Conservation (phyloP, 2,888 invertebrate genomes). For the Epinotia bilunana region DNA sequence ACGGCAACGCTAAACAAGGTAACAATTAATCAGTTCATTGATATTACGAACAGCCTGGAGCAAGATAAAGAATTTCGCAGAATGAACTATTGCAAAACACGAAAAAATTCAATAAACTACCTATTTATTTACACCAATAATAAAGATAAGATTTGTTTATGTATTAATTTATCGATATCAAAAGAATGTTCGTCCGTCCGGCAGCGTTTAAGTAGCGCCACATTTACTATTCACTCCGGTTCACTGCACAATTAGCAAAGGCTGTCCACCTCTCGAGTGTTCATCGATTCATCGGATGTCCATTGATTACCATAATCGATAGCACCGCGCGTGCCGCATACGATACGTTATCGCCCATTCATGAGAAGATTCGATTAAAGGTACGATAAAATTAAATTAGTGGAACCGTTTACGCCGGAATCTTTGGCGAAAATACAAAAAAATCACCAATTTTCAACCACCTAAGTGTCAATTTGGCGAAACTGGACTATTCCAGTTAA, state of each 20-base stretch:
- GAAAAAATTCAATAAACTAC: background rate
- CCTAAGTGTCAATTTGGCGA: background rate
- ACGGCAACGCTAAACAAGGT: background rate
- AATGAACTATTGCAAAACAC: background rate
- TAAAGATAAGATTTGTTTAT: slow-evolving; percentile 43
- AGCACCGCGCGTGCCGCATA: slow-evolving; percentile 80
- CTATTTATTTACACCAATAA: background rate
- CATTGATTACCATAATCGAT: slow-evolving; percentile 83
- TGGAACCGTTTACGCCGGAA: background rate
- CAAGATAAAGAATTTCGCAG: background rate
- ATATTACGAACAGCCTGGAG: background rate
- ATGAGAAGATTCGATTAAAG: slow-evolving; percentile 35
- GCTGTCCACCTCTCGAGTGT: slow-evolving; percentile 82
- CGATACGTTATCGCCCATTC: slow-evolving; percentile 59
- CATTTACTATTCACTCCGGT: slow-evolving; percentile 80
- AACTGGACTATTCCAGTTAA: no score
- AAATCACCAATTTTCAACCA: background rate
- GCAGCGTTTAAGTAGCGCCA: slow-evolving; percentile 71
- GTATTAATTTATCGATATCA: slow-evolving; percentile 52
- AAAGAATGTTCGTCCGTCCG: slow-evolving; percentile 61
- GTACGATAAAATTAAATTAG: slow-evolving; percentile 7
- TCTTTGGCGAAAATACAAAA: background rate
- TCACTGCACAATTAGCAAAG: slow-evolving; percentile 84
- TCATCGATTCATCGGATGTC: slow-evolving; percentile 84
- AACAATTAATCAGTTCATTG: slow-evolving; percentile 4